Base-by-base conservation (phyloP, 2,113 vertebrate genomes). In the Tachysurus vachellii region DNA sequence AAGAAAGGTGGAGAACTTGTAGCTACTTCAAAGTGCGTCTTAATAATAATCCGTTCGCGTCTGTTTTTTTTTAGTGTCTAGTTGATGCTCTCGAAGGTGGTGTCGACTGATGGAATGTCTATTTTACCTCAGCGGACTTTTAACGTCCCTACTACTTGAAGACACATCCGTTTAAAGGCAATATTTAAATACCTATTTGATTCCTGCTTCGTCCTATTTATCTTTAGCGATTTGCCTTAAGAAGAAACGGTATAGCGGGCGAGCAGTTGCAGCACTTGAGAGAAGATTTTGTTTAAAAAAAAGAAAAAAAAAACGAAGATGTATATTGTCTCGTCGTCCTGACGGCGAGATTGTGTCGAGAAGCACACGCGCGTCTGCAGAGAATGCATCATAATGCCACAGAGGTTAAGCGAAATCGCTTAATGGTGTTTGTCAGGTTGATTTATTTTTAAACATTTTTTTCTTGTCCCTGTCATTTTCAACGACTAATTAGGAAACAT, bases 71-170 rank as follows among this genome's bases (percentile, higher is more conserved):
- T 70, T 9, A 23, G 26, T 82, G 36, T 64, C 8, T 81, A 23
- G 66, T 56, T 85, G 44, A 76, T 86, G 77, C 81, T 86, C 82
- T 75, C 42, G 83, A 86, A 84, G 80, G 90, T 79, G 88, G 88
- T 81, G 84, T 84, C 75, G 80, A 88, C 89, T 89, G 88, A 87
- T 77, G 53, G 83, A 89, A 88, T 91, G 86, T 91, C 86, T 84
- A 73, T 70, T 89, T 91, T 91, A 91, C 90, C 89, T 91, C 90
- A 88, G 84, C 54, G 86, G 90, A 89, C 90, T 84, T 79, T 70
- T 82, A n/a, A 84, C 68, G 90, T 89, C 90, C 88, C 84, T 57
- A 75, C 84, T 91, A 91, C 90, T 91, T 91, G 90, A 90, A 90
- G 76, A 86, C 83, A 57, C 83, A 77, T 80, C 83, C 64, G 73